Percentiles rank a stretch among this genome's conserved stretches.
phyloP scores from a whole-genome alignment of 2,113 vertebrate species.

The Pelobates fuscus region DNA sequence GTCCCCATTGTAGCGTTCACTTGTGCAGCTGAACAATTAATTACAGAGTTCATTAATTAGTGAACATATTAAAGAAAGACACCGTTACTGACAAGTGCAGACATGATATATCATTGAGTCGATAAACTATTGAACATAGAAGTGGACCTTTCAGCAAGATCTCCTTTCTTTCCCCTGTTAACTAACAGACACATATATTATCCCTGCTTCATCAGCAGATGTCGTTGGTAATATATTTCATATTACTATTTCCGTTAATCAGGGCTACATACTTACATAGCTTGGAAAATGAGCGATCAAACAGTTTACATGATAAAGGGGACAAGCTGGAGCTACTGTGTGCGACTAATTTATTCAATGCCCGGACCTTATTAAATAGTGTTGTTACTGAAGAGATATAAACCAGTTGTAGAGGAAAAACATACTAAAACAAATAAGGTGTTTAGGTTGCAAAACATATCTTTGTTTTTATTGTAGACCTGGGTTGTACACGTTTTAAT shows the following conservation, averaged over 20 bases:
- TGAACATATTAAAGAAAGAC: slow-evolving; percentile 64
- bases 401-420: slow-evolving; percentile 18
- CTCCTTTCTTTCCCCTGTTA: slow-evolving; percentile 48
- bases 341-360: slow-evolving; percentile 36
- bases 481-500: too few relatives aligned
- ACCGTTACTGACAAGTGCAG: slow-evolving; percentile 59
- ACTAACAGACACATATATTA: slow-evolving; percentile 60
- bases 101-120: slow-evolving; percentile 63
- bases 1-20: slow-evolving; percentile 32
- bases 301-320: slow-evolving; percentile 53
- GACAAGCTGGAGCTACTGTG: slow-evolving; percentile 15
- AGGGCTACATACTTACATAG: slow-evolving; percentile 53
- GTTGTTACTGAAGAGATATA: slow-evolving; percentile 14
- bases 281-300: slow-evolving; percentile 57
- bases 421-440: background rate
- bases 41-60: slow-evolving; percentile 68
- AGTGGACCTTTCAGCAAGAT: slow-evolving; percentile 61
- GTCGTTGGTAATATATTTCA: slow-evolving; percentile 62
- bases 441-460: too few relatives aligned
- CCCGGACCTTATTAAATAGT: slow-evolving; percentile 30
- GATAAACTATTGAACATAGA: slow-evolving; percentile 65
- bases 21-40: slow-evolving; percentile 55
- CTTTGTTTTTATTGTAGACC: too few relatives aligned
- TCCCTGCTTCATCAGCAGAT: slow-evolving; percentile 62
- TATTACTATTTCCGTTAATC: slow-evolving; percentile 65